Conservation (phyloP, 2,797 vertebrate species). For the Brotula barbata region DNA sequence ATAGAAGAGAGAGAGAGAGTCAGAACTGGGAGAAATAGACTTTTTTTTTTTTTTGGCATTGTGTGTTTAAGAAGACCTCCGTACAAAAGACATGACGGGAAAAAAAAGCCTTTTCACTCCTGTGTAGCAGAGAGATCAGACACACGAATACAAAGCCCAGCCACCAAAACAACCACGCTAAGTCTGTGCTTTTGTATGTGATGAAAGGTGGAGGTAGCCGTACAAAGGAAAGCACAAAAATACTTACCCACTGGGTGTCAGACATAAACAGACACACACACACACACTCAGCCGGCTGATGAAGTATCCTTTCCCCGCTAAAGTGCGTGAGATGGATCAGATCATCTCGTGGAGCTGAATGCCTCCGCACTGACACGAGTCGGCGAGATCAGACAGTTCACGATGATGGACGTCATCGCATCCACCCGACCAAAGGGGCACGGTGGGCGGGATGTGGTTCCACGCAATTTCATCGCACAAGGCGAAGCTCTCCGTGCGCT, state of each 20-base stretch:
- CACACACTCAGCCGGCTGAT: conserved; percentile 69
- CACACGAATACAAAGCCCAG: conserved; percentile 53
- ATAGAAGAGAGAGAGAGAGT: conserved; percentile 25
- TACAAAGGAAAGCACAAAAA: conserved; percentile 52
- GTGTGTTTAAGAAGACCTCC: conserved; percentile 41
- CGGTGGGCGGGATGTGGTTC: conserved; percentile 3
- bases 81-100: conserved; percentile 20
- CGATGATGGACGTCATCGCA: conserved; percentile 87
- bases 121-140: conserved; percentile 53
- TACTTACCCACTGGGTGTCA: conserved; percentile 27
- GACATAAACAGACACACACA: conserved; percentile 16
- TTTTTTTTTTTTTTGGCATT: conserved; percentile 17
- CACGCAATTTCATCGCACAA: too few relatives aligned
- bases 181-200: conserved; percentile 48
- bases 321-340: conserved; percentile 83
- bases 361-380: conserved; percentile 84
- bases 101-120: conserved; percentile 33
- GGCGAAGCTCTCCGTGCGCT: too few relatives aligned
- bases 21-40: not conserved
- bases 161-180: conserved; percentile 28
- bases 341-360: conserved; percentile 90
- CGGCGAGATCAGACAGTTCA: conserved; percentile 82
- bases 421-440: conserved; percentile 84
- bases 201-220: conserved; percentile 45
- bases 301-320: conserved; percentile 86